Evolutionary conservation across 1,140 invertebrate species (phyloP).

Genomic region (Oryzaephilus surinamensis): DNA sequence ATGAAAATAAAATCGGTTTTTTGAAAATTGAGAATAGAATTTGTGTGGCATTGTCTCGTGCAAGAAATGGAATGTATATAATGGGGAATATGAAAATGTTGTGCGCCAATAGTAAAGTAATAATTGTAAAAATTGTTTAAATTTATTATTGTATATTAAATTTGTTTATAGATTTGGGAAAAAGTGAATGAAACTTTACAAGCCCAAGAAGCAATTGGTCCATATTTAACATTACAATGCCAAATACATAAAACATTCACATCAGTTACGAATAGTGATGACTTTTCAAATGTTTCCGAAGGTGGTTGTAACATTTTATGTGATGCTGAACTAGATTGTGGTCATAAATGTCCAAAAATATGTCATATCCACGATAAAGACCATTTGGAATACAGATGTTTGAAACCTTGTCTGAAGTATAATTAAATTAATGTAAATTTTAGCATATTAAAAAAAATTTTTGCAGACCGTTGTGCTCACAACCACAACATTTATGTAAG

Average conservation of each 20-base stretch:
- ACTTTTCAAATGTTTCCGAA: constrained; percentile 41
- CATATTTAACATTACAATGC: constrained; percentile 37
- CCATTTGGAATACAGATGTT: constrained; percentile 38
- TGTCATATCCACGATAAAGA: constrained; percentile 42
- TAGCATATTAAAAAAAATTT: too few relatives aligned
- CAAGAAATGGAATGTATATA: constrained; percentile 57
- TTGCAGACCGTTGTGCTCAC: constrained; percentile 36
- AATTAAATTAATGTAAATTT: too few relatives aligned
- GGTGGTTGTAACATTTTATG: constrained; percentile 42
- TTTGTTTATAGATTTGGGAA: constrained; percentile 38
- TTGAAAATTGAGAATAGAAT: constrained; percentile 63
- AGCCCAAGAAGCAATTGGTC: constrained; percentile 36
- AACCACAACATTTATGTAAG: constrained; percentile 37
- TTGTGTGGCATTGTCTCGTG: constrained; percentile 75
- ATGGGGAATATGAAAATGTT: constrained; percentile 40
- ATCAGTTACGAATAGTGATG: constrained; percentile 22
- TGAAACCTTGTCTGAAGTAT: too few relatives aligned
- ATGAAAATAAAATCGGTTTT: constrained; percentile 63
- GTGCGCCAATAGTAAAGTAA: constrained; percentile 21
- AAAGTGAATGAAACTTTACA: constrained; percentile 40
- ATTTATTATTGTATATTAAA: constrained; percentile 3
- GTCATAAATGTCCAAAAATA: constrained; percentile 43
- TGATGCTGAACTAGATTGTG: constrained; percentile 36
- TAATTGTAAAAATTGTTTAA: constrained; percentile 3
- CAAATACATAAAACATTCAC: constrained; percentile 38